Conservation (phyloP, 2,113 vertebrate genomes). For the Microcebus ravelobensis region DNA sequence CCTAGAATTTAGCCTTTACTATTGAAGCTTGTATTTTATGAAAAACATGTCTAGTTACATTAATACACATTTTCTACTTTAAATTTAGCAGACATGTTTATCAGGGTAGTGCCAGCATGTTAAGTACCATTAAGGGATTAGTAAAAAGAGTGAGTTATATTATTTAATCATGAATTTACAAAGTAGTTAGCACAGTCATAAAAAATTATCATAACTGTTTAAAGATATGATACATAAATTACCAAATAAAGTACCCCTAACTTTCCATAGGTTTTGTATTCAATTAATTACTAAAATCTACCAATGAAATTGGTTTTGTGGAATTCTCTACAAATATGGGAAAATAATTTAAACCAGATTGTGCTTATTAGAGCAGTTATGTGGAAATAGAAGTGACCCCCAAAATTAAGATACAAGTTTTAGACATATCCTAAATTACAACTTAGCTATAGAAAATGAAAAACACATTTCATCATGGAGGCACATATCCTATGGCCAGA, state of each 20-base stretch:
- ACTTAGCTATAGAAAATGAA: neutral
- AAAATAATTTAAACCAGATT: neutral
- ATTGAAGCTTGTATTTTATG: neutral
- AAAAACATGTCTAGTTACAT: neutral
- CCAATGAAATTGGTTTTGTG: neutral
- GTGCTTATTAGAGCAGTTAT: neutral
- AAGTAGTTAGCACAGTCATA: neutral
- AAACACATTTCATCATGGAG: neutral
- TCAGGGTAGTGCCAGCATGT: neutral
- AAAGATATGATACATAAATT: neutral
- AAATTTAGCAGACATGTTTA: neutral
- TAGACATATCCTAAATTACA: neutral
- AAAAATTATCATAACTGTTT: neutral
- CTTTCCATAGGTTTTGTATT: neutral
- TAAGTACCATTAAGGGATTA: neutral
- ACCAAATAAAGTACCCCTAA: neutral
- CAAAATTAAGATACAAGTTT: neutral
- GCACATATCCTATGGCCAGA: neutral
- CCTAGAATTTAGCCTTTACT: neutral
- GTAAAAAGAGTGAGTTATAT: neutral
- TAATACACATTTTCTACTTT: neutral
- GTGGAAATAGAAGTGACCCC: neutral
- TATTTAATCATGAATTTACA: neutral
- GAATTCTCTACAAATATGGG: neutral
- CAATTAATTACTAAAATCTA: neutral